phyloP scores from a whole-genome alignment of 92 coral and sea anemone species.

The Parazoanthus swiftii region DNA sequence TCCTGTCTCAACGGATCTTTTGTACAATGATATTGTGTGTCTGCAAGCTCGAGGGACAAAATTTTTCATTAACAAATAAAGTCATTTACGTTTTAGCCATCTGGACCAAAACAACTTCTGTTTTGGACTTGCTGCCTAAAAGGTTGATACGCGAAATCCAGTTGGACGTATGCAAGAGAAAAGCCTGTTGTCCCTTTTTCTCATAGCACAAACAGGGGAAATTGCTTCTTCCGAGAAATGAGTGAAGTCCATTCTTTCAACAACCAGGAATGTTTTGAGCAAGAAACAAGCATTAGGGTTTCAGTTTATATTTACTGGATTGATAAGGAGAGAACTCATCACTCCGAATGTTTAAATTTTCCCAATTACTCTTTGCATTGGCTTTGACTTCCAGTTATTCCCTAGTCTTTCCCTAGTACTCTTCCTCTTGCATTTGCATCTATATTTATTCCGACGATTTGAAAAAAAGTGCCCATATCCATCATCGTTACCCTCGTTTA shows the following conservation, averaged over 20 bases:
- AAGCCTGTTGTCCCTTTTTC: background rate
- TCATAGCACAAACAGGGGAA: background rate
- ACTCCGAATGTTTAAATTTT: background rate
- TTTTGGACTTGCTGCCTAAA: background rate
- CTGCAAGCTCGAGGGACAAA: background rate
- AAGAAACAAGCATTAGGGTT: background rate
- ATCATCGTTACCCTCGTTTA: background rate
- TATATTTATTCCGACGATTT: too few relatives aligned
- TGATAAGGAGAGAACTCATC: background rate
- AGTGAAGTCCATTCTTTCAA: too few relatives aligned
- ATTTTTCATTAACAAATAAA: background rate
- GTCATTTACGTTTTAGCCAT: background rate
- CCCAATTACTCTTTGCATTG: background rate
- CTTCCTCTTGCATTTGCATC: too few relatives aligned
- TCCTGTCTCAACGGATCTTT: constrained; percentile 19
- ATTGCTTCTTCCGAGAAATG: too few relatives aligned
- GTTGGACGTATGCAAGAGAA: too few relatives aligned
- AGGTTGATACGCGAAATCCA: background rate
- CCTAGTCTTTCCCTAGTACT: background rate
- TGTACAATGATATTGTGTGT: constrained; percentile 14
- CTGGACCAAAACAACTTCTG: background rate
- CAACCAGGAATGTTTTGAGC: too few relatives aligned
- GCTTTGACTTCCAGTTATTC: background rate
- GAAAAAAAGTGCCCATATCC: too few relatives aligned
- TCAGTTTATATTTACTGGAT: background rate